Percentiles rank a stretch among this genome's conserved stretches.
These are phyloP conservation scores for Trematomus loennbergii DNA, from an alignment of 2,113 vertebrate species.

Conservation along the genomic window DNA sequence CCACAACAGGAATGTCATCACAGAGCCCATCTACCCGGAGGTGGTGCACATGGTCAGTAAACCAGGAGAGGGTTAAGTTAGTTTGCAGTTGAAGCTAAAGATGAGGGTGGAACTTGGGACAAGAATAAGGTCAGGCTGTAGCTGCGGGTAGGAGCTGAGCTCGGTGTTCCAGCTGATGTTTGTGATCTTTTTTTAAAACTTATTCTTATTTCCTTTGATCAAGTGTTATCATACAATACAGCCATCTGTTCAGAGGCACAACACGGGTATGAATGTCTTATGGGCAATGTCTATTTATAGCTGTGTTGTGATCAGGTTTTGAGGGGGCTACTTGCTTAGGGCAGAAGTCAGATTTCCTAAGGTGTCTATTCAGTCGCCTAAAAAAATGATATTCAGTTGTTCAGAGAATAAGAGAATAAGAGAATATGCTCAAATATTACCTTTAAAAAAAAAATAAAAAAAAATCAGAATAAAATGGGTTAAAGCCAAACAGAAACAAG, in stretches of 20 bases:
- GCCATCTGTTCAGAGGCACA: too few species aligned
- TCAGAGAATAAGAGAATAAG: too few species aligned
- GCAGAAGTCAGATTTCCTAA: background rate
- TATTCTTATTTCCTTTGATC: too few species aligned
- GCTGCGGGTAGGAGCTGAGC: background rate
- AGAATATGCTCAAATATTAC: too few species aligned
- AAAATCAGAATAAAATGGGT: too few species aligned
- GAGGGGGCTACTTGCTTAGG: background rate
- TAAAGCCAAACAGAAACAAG: background rate
- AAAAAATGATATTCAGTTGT: too few species aligned
- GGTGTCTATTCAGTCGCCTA: background rate
- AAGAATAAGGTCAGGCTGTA: conserved; percentile 5
- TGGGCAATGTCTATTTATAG: too few species aligned
- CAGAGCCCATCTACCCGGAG: conserved; percentile 97
- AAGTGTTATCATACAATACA: too few species aligned
- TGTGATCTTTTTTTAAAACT: too few species aligned
- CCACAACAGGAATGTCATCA: conserved; percentile 97
- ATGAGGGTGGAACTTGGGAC: background rate
- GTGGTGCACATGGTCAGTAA: conserved; percentile 97
- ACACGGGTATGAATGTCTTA: too few species aligned
- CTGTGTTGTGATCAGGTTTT: background rate
- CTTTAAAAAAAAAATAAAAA: too few species aligned
- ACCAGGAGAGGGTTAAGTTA: background rate
- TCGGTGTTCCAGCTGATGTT: background rate
- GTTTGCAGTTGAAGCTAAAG: conserved; percentile 18